Evolutionary conservation across 2,113 vertebrate species (phyloP).

Genomic region (Nematolebias whitei): DNA sequence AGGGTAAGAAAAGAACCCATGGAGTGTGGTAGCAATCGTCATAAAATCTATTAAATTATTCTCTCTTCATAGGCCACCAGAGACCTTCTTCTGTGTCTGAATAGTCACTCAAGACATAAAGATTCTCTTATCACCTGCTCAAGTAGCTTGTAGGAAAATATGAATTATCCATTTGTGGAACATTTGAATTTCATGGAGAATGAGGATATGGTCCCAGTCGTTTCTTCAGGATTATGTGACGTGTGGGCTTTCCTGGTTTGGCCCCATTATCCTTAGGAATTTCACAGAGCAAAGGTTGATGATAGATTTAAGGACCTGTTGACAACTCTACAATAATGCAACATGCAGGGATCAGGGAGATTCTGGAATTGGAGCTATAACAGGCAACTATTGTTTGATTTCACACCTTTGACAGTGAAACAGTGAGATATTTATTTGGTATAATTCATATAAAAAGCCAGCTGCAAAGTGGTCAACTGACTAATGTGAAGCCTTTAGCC

Average conservation of each 20-base stretch:
- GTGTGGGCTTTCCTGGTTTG: slow-evolving; percentile 50
- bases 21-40: slow-evolving; percentile 19
- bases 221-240: slow-evolving; percentile 48
- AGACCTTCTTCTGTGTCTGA: slow-evolving; percentile 15
- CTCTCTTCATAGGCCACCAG: slow-evolving; percentile 13
- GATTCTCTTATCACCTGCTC: slow-evolving; percentile 23
- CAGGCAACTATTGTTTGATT: slow-evolving; percentile 68
- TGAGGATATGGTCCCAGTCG: slow-evolving; percentile 51
- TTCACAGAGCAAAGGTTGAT: slow-evolving; percentile 53
- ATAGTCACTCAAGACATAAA: slow-evolving; percentile 27
- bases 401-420: slow-evolving; percentile 52
- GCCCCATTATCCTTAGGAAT: slow-evolving; percentile 60
- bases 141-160: slow-evolving; percentile 25
- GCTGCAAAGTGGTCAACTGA: slow-evolving; percentile 48
- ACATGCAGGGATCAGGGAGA: slow-evolving; percentile 44
- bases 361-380: slow-evolving; percentile 38
- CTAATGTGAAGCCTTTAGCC: slow-evolving; percentile 33
- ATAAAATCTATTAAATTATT: slow-evolving; percentile 36
- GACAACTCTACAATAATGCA: slow-evolving; percentile 70
- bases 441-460: slow-evolving; percentile 44
- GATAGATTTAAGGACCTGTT: slow-evolving; percentile 68
- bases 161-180: slow-evolving; percentile 16
- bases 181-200: slow-evolving; percentile 28
- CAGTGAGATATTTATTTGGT: slow-evolving; percentile 28
- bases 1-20: slow-evolving; percentile 44